Conservation (phyloP, 2,797 vertebrate genomes). For the Ptychobarbus kaznakovi region DNA sequence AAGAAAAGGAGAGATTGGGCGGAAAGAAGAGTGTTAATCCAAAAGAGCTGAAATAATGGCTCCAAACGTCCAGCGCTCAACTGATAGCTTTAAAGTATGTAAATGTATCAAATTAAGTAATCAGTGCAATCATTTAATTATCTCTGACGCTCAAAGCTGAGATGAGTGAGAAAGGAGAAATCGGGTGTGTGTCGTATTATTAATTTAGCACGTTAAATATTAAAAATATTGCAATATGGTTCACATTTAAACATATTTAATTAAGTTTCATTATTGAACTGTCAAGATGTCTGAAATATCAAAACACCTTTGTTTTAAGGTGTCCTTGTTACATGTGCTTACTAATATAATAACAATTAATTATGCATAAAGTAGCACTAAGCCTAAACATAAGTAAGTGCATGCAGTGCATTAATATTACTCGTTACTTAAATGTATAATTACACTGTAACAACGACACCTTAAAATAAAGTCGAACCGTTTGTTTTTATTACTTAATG, state of each 20-base stretch:
- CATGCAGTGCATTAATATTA: no score
- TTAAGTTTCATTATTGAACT: neutral
- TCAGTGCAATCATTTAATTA: neutral
- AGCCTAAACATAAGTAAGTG: no score
- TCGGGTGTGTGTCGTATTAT: neutral
- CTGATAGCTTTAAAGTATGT: neutral
- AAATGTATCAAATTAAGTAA: neutral
- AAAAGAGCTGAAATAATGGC: slow-evolving; percentile 17
- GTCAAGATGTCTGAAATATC: neutral
- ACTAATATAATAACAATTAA: no score
- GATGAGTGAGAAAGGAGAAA: neutral
- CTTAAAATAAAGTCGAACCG: no score
- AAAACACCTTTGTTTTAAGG: neutral
- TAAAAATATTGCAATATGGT: neutral
- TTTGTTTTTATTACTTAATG: neutral
- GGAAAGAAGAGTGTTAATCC: slow-evolving; percentile 77
- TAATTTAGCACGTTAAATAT: neutral
- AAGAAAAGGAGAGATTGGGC: slow-evolving; percentile 66
- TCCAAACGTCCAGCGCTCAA: neutral
- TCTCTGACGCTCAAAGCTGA: neutral
- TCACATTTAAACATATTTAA: neutral
- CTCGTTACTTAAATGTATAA: no score
- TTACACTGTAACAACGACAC: no score
- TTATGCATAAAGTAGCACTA: no score
- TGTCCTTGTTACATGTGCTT: no score